Percentiles rank a stretch among this genome's conserved stretches.
Evolutionary conservation across 1,140 invertebrate genomes (phyloP).

Genomic region (Battus philenor): DNA sequence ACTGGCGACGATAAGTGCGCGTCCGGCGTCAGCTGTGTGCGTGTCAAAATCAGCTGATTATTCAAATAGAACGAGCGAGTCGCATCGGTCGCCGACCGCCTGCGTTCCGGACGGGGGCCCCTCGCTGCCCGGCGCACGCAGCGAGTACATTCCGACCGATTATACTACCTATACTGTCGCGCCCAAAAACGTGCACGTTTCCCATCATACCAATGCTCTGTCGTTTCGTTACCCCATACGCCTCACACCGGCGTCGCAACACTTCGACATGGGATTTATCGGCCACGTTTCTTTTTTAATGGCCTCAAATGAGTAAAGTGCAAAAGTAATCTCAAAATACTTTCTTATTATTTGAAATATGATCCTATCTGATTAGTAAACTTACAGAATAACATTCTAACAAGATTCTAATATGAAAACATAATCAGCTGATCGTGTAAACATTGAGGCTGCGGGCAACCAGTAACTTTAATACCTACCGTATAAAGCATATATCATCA

Average conservation of each 20-base stretch:
- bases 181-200: conserved; percentile 9
- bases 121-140: conserved; percentile 27
- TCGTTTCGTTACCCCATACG: neutral
- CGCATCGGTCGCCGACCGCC: conserved; percentile 61
- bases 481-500: conserved; percentile 9
- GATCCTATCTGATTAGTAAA: no score
- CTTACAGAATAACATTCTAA: conserved; percentile 40
- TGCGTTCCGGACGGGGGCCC: conserved; percentile 46
- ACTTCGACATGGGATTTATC: conserved; percentile 2
- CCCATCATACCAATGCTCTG: neutral
- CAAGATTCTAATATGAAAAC: conserved; percentile 46
- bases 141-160: conserved; percentile 29
- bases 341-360: no score
- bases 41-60: conserved; percentile 77
- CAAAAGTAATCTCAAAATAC: no score
- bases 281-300: conserved; percentile 10
- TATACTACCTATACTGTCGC: conserved; percentile 13
- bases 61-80: conserved; percentile 70
- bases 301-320: no score
- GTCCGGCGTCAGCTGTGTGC: conserved; percentile 68
- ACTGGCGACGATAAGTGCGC: conserved; percentile 56
- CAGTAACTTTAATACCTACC: conserved; percentile 5
- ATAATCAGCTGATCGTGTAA: conserved; percentile 71
- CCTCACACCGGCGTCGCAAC: neutral
- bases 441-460: conserved; percentile 33